These are phyloP conservation scores for Balanococcus diminutus DNA, from an alignment of 2,888 invertebrate species.

Conservation along the genomic window DNA sequence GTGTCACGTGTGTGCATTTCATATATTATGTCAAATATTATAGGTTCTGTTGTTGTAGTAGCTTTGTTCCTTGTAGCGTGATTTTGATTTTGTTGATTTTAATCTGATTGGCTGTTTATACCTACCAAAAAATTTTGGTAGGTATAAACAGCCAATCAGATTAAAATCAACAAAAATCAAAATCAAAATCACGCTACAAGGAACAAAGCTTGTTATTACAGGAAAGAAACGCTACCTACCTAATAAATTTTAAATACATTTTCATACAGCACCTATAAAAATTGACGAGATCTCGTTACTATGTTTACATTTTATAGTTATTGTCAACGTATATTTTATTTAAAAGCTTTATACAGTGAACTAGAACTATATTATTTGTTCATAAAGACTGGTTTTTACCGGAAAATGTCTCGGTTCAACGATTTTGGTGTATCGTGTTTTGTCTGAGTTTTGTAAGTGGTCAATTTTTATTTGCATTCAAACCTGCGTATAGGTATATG, in stretches of 20 bases:
- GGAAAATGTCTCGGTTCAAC: constrained; percentile 19
- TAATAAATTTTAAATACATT: background rate
- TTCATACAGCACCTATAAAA: background rate
- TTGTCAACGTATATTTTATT: background rate
- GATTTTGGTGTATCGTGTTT: background rate
- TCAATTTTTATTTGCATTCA: background rate
- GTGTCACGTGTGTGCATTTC: too few species aligned
- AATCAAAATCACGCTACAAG: too few species aligned
- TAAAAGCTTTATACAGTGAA: background rate
- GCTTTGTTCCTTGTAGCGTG: too few species aligned
- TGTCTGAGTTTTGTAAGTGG: background rate
- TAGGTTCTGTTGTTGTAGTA: too few species aligned
- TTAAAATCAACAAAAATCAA: too few species aligned
- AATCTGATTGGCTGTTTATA: too few species aligned
- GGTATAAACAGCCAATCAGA: too few species aligned
- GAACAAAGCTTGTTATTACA: too few species aligned
- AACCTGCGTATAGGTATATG: background rate
- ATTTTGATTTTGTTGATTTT: too few species aligned
- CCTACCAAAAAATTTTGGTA: too few species aligned
- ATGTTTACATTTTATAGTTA: constrained; percentile 12
- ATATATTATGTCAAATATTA: too few species aligned
- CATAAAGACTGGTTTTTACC: constrained; percentile 7
- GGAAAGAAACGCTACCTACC: too few species aligned
- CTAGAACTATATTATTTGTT: background rate
- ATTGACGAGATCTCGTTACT: background rate